phyloP scores from a whole-genome alignment of 2,888 invertebrate genomes.

The Sylvicola cinctus region DNA sequence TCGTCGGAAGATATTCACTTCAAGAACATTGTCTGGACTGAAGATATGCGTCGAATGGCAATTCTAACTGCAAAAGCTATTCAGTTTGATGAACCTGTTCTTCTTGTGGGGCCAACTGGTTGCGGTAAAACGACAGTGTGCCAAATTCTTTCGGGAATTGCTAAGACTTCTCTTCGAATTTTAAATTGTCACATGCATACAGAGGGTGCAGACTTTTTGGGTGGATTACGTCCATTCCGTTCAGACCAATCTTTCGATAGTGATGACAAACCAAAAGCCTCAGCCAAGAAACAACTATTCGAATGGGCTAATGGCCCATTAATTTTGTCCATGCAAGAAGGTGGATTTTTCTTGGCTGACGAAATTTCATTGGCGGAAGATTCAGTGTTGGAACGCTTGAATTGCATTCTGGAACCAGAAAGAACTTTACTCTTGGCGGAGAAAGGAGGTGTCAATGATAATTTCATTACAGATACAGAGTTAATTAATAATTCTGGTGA shows the following conservation, averaged over 20 bases:
- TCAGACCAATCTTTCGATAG: conserved; percentile 26
- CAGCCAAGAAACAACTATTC: conserved; percentile 40
- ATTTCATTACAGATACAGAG: conserved; percentile 19
- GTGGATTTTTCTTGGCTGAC: conserved; percentile 82
- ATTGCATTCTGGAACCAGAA: conserved; percentile 88
- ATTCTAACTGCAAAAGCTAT: conserved; percentile 66
- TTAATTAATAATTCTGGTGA: conserved; percentile 21
- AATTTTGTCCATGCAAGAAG: conserved; percentile 72
- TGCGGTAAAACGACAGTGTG: conserved; percentile 95
- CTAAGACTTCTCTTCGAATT: conserved; percentile 43
- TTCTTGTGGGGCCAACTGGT: conserved; percentile 94
- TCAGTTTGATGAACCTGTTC: conserved; percentile 78
- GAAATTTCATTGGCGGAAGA: conserved; percentile 98
- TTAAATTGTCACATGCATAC: conserved; percentile 98
- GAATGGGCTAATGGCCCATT: conserved; percentile 98
- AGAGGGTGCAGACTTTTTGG: conserved; percentile 94
- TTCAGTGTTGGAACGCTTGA: conserved; percentile 89
- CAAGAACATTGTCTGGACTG: conserved; percentile 81
- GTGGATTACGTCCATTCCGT: conserved; percentile 79
- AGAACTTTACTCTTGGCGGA: conserved; percentile 78
- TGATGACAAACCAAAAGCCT: conserved; percentile 12
- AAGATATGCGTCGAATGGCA: conserved; percentile 65
- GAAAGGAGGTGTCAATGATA: conserved; percentile 47
- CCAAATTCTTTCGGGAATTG: conserved; percentile 60
- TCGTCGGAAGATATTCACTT: conserved; percentile 23